Conservation (phyloP, 2,797 vertebrate genomes). For the Mallotus villosus region DNA sequence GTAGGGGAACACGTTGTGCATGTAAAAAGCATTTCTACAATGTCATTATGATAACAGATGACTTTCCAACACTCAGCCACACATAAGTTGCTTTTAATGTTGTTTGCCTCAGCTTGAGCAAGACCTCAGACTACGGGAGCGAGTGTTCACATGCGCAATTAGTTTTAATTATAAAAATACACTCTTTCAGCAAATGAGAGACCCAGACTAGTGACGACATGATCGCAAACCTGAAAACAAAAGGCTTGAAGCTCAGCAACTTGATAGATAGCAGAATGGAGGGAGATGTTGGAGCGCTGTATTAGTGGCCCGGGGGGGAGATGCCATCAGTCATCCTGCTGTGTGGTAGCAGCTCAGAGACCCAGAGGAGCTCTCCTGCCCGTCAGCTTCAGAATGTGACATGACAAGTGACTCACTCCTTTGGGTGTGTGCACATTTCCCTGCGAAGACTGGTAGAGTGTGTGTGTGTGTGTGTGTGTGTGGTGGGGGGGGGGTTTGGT, state of each 20-base stretch:
- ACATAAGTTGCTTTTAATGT: constrained; percentile 41
- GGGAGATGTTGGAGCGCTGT: constrained; percentile 32
- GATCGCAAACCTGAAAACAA: constrained; percentile 14
- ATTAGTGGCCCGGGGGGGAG: constrained; percentile 36
- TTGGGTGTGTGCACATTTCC: constrained; percentile 11
- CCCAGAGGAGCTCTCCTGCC: constrained; percentile 42
- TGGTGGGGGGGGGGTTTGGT: constrained; percentile 1
- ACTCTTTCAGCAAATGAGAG: constrained; percentile 46
- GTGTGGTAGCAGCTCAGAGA: constrained; percentile 35
- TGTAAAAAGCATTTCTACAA: constrained; percentile 5
- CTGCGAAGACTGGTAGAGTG: constrained; percentile 9
- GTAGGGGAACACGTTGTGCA: constrained; percentile 4
- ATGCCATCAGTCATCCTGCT: constrained; percentile 46
- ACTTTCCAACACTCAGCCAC: constrained; percentile 37
- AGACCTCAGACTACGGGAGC: constrained; percentile 25
- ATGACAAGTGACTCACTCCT: constrained; percentile 27
- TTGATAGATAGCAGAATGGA: constrained; percentile 41
- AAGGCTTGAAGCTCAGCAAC: constrained; percentile 30
- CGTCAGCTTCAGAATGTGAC: constrained; percentile 38
- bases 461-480: not conserved
- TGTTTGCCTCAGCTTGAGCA: constrained; percentile 36
- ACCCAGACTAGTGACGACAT: constrained; percentile 44
- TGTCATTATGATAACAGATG: constrained; percentile 17
- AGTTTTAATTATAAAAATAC: constrained; percentile 49
- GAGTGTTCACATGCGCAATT: constrained; percentile 47